Evolutionary conservation across 2,888 invertebrate species (phyloP).

Genomic region (Drosophila demipolita): DNA sequence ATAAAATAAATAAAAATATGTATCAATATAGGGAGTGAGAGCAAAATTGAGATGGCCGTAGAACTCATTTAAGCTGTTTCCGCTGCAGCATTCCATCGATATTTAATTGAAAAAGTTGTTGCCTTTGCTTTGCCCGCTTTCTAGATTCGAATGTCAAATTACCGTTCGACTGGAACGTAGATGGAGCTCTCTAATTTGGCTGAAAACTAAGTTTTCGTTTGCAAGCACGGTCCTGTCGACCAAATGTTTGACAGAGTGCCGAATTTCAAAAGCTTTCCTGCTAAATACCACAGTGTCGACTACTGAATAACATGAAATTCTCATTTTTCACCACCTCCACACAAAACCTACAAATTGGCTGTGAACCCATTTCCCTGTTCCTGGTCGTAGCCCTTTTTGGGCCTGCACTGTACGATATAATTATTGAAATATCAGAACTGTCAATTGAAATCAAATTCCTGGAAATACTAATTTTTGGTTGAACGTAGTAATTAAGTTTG

Average conservation of each 20-base stretch:
- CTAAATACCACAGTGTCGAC: constrained; percentile 7
- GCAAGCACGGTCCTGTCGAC: background rate
- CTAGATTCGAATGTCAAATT: constrained; percentile 3
- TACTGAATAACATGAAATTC: constrained; percentile 40
- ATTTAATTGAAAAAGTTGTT: constrained; percentile 39
- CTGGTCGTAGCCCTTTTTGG: background rate
- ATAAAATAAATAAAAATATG: background rate
- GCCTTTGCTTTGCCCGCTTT: background rate
- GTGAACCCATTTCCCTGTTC: background rate
- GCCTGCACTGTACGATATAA: background rate
- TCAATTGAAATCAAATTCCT: constrained; percentile 22
- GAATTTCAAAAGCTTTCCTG: constrained; percentile 14
- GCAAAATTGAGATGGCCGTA: constrained; percentile 11
- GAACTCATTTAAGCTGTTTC: constrained; percentile 44
- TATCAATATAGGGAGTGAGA: background rate
- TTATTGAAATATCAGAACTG: background rate
- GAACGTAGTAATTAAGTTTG: constrained; percentile 43
- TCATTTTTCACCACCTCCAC: constrained; percentile 24
- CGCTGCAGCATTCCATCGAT: constrained; percentile 28
- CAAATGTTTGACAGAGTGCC: constrained; percentile 2
- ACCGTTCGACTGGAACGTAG: constrained; percentile 1
- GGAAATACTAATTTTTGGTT: constrained; percentile 27
- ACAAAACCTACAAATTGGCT: background rate
- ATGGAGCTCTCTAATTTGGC: constrained; percentile 23
- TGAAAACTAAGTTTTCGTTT: constrained; percentile 12